These are phyloP conservation scores for Platanista minor DNA, from an alignment of 2,113 vertebrate genomes.

Conservation along the genomic window DNA sequence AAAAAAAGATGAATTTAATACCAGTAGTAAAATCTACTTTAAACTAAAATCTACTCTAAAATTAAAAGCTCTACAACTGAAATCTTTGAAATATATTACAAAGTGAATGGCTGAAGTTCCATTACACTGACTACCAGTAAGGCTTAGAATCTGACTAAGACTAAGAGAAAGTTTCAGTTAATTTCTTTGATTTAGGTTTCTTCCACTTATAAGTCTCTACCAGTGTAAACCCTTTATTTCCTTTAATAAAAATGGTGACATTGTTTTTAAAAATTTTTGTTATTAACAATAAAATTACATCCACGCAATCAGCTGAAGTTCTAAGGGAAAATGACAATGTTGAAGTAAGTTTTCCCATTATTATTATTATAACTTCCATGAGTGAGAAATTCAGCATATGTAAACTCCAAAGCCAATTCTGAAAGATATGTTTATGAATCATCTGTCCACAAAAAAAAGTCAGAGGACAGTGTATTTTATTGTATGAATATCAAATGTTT, in stretches of 20 bases:
- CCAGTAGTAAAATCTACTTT: neutral
- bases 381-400: neutral
- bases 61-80: constrained; percentile 5
- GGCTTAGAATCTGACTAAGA: neutral
- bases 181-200: neutral
- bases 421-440: neutral
- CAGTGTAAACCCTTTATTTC: constrained; percentile 1
- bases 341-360: neutral
- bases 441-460: constrained; percentile 20
- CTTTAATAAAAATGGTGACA: neutral
- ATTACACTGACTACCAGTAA: neutral
- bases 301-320: neutral
- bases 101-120: neutral
- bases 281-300: neutral
- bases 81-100: neutral
- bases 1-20: constrained; percentile 43
- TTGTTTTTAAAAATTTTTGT: neutral
- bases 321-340: constrained; percentile 26
- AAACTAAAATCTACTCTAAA: constrained; percentile 20
- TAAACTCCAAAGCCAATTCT: constrained; percentile 19
- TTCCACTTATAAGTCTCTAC: neutral
- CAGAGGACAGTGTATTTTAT: neutral
- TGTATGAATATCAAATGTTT: neutral
- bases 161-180: neutral
- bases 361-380: neutral